Conservation (phyloP, 2,888 invertebrate species). For the Apamea anceps region DNA sequence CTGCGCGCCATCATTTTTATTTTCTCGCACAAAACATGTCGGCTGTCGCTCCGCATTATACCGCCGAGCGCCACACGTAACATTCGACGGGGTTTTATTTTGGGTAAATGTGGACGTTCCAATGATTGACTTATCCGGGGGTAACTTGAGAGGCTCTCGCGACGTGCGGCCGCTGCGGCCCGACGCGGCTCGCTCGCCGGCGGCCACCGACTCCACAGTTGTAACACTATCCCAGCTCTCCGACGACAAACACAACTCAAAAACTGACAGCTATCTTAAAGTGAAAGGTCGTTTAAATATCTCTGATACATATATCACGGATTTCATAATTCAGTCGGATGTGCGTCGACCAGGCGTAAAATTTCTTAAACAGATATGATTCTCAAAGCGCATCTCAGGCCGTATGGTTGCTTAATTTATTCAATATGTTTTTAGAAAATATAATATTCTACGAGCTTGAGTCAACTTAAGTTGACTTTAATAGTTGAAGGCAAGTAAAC, state of each 20-base stretch:
- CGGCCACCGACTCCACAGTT: slow-evolving; percentile 60
- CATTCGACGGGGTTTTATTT: slow-evolving; percentile 89
- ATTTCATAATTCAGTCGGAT: slow-evolving; percentile 65
- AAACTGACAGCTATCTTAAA: slow-evolving; percentile 83
- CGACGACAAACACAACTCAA: slow-evolving; percentile 77
- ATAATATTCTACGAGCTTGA: slow-evolving; percentile 57
- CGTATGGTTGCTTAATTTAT: slow-evolving; percentile 58
- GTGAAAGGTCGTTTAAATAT: slow-evolving; percentile 70
- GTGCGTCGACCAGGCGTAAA: slow-evolving; percentile 58
- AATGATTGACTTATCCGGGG: slow-evolving; percentile 91
- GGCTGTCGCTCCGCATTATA: slow-evolving; percentile 89
- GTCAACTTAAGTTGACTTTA: slow-evolving; percentile 52
- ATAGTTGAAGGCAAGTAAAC: slow-evolving; percentile 70
- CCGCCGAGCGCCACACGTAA: slow-evolving; percentile 86
- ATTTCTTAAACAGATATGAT: slow-evolving; percentile 62
- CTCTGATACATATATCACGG: slow-evolving; percentile 72
- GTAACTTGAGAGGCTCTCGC: slow-evolving; percentile 89
- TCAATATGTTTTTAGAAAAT: slow-evolving; percentile 51
- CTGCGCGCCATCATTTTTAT: slow-evolving; percentile 89
- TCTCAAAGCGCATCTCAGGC: slow-evolving; percentile 48
- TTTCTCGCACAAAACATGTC: slow-evolving; percentile 90
- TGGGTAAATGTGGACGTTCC: slow-evolving; percentile 87
- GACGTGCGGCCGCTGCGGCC: slow-evolving; percentile 69
- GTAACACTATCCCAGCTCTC: slow-evolving; percentile 82
- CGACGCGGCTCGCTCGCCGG: slow-evolving; percentile 54